These are phyloP conservation scores for Caenorhabditis sp. DNA, from an alignment of 2,888 invertebrate genomes.

Conservation along the genomic window DNA sequence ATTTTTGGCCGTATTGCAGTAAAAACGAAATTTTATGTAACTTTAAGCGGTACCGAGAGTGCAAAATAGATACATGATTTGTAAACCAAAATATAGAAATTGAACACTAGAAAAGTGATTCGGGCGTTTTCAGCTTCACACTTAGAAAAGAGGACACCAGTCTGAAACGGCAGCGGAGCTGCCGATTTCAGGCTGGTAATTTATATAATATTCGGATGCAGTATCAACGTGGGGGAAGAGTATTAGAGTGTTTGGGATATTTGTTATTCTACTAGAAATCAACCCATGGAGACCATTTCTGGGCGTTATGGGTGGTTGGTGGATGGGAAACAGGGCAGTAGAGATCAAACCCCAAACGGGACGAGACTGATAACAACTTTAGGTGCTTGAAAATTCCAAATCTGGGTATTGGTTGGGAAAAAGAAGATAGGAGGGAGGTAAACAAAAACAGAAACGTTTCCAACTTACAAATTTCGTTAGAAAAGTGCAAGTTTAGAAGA, in stretches of 20 bases:
- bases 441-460: slow-evolving; percentile 7
- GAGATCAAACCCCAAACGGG: slow-evolving; percentile 45
- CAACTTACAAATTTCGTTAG: not conserved
- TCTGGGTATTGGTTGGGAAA: not conserved
- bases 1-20: too few species aligned
- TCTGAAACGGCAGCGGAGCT: too few species aligned
- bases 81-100: too few species aligned
- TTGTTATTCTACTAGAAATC: slow-evolving; percentile 38
- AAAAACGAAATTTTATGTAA: too few species aligned
- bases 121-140: too few species aligned
- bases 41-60: too few species aligned
- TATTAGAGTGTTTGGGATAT: slow-evolving; percentile 21
- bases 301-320: slow-evolving; percentile 11
- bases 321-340: slow-evolving; percentile 24
- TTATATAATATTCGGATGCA: not conserved
- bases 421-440: not conserved
- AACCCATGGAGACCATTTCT: slow-evolving; percentile 22
- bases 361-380: slow-evolving; percentile 47
- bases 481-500: slow-evolving; percentile 2
- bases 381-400: not conserved
- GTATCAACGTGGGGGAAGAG: slow-evolving; percentile 4
- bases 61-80: too few species aligned
- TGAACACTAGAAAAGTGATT: too few species aligned
- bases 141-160: too few species aligned
- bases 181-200: too few species aligned